Evolutionary conservation across 2,888 invertebrate species (phyloP).

Genomic region (Byasa hedistus): DNA sequence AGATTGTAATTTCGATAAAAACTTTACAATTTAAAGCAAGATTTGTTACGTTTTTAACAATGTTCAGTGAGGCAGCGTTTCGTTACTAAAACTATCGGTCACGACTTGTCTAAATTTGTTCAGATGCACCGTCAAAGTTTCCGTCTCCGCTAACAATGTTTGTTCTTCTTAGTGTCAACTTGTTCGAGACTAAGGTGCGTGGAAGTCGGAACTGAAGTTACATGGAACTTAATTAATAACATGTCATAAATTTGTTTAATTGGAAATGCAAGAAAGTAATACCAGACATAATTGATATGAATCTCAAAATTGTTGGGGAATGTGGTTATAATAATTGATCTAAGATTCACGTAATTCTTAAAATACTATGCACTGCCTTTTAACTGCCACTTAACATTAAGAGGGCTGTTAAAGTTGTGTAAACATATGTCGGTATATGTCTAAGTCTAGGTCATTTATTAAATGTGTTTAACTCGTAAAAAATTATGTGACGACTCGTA

Average conservation of each 20-base stretch:
- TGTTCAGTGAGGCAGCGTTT: not conserved
- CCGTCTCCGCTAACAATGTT: constrained; percentile 27
- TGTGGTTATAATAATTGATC: too few species aligned
- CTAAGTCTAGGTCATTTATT: too few species aligned
- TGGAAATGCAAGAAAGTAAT: not conserved
- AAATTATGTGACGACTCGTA: not conserved
- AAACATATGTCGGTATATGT: too few species aligned
- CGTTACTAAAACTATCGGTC: constrained; percentile 11
- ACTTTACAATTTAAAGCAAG: constrained; percentile 8
- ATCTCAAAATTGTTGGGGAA: too few species aligned
- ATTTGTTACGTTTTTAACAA: constrained; percentile 22
- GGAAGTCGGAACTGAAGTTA: not conserved
- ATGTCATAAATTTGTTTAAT: not conserved
- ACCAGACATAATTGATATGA: not conserved
- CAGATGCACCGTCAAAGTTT: constrained; percentile 25
- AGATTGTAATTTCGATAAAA: not conserved
- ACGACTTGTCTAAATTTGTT: constrained; percentile 27
- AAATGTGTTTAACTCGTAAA: too few species aligned
- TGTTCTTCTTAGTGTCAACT: constrained; percentile 18
- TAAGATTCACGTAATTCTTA: too few species aligned
- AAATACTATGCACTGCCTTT: too few species aligned
- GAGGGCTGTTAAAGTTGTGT: too few species aligned
- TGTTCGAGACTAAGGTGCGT: not conserved
- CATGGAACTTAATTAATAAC: not conserved
- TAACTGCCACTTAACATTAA: too few species aligned